Percentiles rank a stretch among this genome's conserved stretches.
Conservation (phyloP, 1,140 invertebrate genomes). For the Ladona fulva region DNA sequence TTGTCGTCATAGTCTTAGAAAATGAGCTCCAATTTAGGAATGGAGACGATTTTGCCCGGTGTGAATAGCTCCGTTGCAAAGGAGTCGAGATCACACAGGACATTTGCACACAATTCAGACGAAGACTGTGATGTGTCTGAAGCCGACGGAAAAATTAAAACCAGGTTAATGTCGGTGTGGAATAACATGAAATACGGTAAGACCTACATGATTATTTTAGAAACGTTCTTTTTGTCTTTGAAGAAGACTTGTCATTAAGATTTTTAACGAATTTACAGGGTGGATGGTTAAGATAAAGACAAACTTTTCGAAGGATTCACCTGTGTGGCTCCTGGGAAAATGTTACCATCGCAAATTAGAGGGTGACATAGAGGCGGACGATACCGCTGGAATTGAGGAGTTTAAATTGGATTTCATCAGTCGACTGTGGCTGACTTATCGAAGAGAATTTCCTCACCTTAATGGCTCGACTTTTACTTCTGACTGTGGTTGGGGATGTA, state of each 20-base stretch:
- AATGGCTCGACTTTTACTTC: slow-evolving; percentile 66
- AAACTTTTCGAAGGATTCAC: slow-evolving; percentile 75
- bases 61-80: background rate
- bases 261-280: slow-evolving; percentile 32
- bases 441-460: slow-evolving; percentile 67
- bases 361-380: slow-evolving; percentile 21
- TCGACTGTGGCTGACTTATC: slow-evolving; percentile 72
- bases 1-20: too few species aligned
- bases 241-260: background rate
- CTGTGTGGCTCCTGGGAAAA: slow-evolving; percentile 70
- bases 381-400: slow-evolving; percentile 53
- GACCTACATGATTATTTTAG: slow-evolving; percentile 19
- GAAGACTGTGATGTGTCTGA: background rate
- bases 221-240: slow-evolving; percentile 26
- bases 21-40: background rate
- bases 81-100: background rate
- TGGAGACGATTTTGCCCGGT: background rate
- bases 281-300: slow-evolving; percentile 72
- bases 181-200: slow-evolving; percentile 82
- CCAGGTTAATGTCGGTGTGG: slow-evolving; percentile 73
- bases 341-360: slow-evolving; percentile 66
- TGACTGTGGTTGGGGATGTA: slow-evolving; percentile 83
- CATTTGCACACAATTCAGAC: background rate
- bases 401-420: slow-evolving; percentile 70
- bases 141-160: slow-evolving; percentile 45